Conservation (phyloP, 2,113 vertebrate genomes). For the Prinia subflava region DNA sequence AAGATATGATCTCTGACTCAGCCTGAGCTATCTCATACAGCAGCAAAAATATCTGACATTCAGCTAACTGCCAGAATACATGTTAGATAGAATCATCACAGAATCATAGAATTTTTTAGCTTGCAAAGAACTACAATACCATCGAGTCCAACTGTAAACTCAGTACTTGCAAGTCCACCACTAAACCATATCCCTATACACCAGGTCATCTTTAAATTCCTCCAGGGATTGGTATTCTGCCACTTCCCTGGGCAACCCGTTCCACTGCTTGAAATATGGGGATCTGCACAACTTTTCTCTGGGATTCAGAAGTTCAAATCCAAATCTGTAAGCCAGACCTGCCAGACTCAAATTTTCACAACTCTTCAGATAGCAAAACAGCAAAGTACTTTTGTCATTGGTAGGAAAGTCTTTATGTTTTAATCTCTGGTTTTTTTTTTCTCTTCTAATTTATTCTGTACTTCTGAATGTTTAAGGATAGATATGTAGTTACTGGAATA, state of each 20-base stretch:
- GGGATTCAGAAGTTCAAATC: not conserved
- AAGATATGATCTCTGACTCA: not conserved
- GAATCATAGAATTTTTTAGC: not conserved
- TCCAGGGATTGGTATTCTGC: not conserved
- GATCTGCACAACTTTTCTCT: not conserved
- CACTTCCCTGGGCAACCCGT: not conserved
- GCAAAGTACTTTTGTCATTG: not conserved
- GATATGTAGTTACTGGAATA: not conserved
- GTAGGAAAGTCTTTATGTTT: not conserved
- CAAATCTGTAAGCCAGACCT: not conserved
- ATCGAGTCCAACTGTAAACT: fast-evolving
- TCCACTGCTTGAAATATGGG: not conserved
- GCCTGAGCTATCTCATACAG: not conserved
- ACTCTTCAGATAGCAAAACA: not conserved
- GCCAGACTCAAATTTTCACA: not conserved
- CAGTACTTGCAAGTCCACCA: not conserved
- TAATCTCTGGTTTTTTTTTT: not conserved
- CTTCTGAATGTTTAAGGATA: not conserved
- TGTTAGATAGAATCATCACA: not conserved
- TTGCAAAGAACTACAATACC: not conserved
- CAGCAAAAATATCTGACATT: not conserved
- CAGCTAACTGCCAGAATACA: not conserved
- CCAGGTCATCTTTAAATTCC: not conserved
- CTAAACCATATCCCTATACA: not conserved
- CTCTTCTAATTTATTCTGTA: not conserved